phyloP scores from a whole-genome alignment of 2,888 invertebrate species.

The Polydrusus cervinus region DNA sequence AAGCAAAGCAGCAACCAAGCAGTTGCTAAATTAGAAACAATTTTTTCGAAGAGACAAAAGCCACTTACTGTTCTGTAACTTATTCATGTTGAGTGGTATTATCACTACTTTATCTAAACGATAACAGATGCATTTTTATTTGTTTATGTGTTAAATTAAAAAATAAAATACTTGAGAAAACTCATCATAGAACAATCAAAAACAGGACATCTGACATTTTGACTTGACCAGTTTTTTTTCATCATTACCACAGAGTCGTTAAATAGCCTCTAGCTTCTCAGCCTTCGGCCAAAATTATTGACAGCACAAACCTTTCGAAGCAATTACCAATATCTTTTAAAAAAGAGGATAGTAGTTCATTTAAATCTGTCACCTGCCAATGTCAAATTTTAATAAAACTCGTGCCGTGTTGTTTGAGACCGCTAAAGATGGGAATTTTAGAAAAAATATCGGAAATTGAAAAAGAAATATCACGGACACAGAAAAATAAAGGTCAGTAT shows the following conservation, averaged over 20 bases:
- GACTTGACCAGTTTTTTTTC: too few species aligned
- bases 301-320: not conserved
- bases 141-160: constrained; percentile 38
- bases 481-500: constrained; percentile 96
- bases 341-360: not conserved
- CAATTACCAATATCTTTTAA: not conserved
- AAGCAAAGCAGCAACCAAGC: constrained; percentile 34
- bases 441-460: constrained; percentile 99
- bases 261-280: too few species aligned
- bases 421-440: constrained; percentile 90
- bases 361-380: not conserved
- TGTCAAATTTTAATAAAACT: constrained; percentile 21
- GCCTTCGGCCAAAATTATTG: too few species aligned
- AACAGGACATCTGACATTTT: constrained; percentile 29
- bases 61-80: constrained; percentile 62
- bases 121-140: constrained; percentile 46
- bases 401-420: constrained; percentile 17
- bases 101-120: constrained; percentile 39
- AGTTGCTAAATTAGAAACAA: constrained; percentile 20
- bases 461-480: constrained; percentile 97
- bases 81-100: constrained; percentile 57
- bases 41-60: constrained; percentile 20
- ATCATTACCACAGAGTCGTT: too few species aligned
- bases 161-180: constrained; percentile 30
- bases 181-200: constrained; percentile 26